Percentiles rank a stretch among this genome's conserved stretches.
phyloP scores from a whole-genome alignment of 2,113 vertebrate genomes.

The Pachycephala philippinensis region DNA sequence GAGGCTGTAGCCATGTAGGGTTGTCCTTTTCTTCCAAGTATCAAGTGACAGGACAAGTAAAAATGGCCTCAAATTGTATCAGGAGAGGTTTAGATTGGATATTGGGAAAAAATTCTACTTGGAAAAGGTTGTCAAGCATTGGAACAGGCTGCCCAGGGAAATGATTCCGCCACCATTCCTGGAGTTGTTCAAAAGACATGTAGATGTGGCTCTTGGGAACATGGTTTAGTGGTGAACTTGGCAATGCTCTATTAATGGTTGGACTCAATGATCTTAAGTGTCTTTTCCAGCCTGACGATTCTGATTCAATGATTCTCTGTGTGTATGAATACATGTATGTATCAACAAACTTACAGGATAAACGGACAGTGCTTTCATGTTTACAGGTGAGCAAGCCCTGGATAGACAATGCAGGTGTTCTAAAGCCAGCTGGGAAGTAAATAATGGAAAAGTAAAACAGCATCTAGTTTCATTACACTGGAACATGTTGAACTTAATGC shows the following conservation, averaged over 20 bases:
- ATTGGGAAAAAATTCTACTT: neutral
- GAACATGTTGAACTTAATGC: neutral
- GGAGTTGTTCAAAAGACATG: neutral
- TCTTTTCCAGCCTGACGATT: neutral
- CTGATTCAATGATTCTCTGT: neutral
- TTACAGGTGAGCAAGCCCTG: neutral
- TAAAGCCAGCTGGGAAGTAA: neutral
- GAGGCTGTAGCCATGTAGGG: neutral
- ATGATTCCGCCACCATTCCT: neutral
- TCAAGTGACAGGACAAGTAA: neutral
- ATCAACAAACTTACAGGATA: neutral
- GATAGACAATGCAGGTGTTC: neutral
- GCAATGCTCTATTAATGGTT: neutral
- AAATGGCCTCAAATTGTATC: neutral
- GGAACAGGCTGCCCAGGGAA: neutral
- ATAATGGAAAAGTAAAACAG: neutral
- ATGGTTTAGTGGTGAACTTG: neutral
- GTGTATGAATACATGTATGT: neutral
- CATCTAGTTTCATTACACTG: neutral
- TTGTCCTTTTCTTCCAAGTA: neutral
- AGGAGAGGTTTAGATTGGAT: neutral
- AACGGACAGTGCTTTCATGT: neutral
- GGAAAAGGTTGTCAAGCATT: neutral
- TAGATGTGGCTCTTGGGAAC: neutral
- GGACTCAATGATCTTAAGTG: neutral